These are phyloP conservation scores for Drosophila colorata DNA, from an alignment of 2,888 invertebrate genomes.

Conservation along the genomic window DNA sequence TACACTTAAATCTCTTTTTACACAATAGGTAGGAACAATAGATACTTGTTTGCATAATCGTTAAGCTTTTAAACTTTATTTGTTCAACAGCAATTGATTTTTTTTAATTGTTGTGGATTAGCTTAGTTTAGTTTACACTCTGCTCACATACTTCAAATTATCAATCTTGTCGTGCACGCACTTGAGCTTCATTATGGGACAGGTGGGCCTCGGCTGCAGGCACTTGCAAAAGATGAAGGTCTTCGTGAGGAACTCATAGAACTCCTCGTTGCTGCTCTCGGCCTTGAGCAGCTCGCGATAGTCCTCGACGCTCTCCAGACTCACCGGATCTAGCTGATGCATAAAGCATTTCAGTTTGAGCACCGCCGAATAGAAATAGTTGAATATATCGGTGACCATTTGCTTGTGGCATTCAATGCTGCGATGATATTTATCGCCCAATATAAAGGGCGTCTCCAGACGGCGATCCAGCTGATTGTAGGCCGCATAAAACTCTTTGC, in stretches of 20 bases:
- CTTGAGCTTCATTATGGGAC: constrained; percentile 63
- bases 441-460: constrained; percentile 67
- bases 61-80: too few species aligned
- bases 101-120: too few species aligned
- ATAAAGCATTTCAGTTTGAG: constrained; percentile 71
- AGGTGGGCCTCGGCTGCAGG: constrained; percentile 48
- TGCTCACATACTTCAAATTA: constrained; percentile 53
- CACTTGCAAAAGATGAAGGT: constrained; percentile 78
- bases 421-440: constrained; percentile 76
- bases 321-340: constrained; percentile 78
- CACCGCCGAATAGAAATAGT: constrained; percentile 70
- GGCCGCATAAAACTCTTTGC: constrained; percentile 61
- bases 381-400: constrained; percentile 75
- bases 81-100: too few species aligned
- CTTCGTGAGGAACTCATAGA: constrained; percentile 68
- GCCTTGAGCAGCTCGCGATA: constrained; percentile 66
- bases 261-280: constrained; percentile 63
- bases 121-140: constrained; percentile 21
- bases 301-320: constrained; percentile 68
- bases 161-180: constrained; percentile 41
- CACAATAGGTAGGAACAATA: too few species aligned
- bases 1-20: too few species aligned
- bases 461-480: constrained; percentile 65
- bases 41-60: too few species aligned
- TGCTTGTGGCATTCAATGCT: constrained; percentile 69